These are phyloP conservation scores for Agriopis leucophaearia DNA, from an alignment of 2,888 invertebrate genomes.

Conservation along the genomic window DNA sequence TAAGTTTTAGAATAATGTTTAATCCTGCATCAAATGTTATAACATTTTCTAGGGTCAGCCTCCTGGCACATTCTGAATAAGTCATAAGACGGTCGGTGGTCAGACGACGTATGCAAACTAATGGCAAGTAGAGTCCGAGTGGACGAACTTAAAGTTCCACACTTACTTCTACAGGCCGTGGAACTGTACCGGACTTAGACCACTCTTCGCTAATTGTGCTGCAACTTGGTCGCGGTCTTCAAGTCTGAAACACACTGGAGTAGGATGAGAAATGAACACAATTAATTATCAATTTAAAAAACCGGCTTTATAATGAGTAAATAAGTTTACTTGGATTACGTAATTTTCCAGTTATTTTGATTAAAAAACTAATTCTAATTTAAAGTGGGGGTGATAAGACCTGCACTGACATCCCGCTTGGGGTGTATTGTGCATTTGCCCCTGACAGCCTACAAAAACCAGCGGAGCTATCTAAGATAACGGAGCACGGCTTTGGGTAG, in stretches of 20 bases:
- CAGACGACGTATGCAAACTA: slow-evolving; percentile 24
- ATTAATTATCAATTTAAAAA: too few relatives aligned
- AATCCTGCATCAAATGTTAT: background rate
- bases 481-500: too few relatives aligned
- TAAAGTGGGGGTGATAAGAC: too few relatives aligned
- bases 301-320: too few relatives aligned
- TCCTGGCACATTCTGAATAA: slow-evolving; percentile 29
- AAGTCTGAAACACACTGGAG: slow-evolving; percentile 10
- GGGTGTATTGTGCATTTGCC: too few relatives aligned
- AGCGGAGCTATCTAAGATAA: too few relatives aligned
- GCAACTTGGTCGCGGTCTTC: slow-evolving; percentile 49
- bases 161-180: background rate
- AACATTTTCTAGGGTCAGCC: background rate
- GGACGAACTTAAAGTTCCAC: slow-evolving; percentile 2
- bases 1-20: too few relatives aligned
- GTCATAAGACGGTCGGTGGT: slow-evolving; percentile 29
- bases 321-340: too few relatives aligned
- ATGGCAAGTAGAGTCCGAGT: slow-evolving; percentile 10
- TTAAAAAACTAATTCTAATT: too few relatives aligned
- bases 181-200: slow-evolving; percentile 11
- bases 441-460: too few relatives aligned
- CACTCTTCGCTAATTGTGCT: slow-evolving; percentile 55
- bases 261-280: background rate
- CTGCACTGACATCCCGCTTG: too few relatives aligned
- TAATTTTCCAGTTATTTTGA: too few relatives aligned